Conservation (phyloP, 1,140 invertebrate genomes). For the Apocrypta bakeri region DNA sequence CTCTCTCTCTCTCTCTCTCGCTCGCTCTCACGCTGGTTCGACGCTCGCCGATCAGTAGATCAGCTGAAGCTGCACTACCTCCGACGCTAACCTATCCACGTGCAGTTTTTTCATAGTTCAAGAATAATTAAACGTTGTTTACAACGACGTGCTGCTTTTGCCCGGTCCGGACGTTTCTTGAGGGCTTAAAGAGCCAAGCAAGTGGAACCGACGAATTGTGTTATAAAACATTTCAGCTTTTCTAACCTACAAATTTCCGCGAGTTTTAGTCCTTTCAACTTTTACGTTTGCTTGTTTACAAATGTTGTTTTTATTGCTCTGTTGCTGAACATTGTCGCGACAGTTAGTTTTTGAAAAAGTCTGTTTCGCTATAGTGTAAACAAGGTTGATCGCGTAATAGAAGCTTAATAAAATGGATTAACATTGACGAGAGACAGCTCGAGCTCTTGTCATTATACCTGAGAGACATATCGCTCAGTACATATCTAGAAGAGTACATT, state of each 20-base stretch:
- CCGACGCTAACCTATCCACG: conserved; percentile 1
- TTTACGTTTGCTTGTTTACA: background rate
- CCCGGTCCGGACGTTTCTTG: background rate
- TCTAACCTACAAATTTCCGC: background rate
- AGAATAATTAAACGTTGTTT: background rate
- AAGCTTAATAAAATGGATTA: background rate
- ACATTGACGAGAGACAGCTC: no score
- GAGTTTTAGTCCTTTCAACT: background rate
- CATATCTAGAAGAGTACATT: no score
- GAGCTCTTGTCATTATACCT: background rate
- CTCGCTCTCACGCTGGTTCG: background rate
- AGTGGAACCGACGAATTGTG: background rate
- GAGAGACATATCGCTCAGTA: no score
- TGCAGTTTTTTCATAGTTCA: background rate
- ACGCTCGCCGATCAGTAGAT: background rate
- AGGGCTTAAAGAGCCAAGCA: background rate
- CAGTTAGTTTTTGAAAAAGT: background rate
- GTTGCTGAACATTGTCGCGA: background rate
- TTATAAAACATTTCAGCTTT: conserved; percentile 1
- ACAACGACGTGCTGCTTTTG: background rate
- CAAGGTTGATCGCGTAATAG: background rate
- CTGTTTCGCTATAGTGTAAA: background rate
- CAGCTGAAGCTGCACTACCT: background rate
- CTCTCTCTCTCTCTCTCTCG: background rate
- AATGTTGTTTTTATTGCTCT: background rate